Evolutionary conservation across 2,888 invertebrate species (phyloP), one percentile per base, ranked within the genome.

Genomic region (Acrobeloides nanus): DNA sequence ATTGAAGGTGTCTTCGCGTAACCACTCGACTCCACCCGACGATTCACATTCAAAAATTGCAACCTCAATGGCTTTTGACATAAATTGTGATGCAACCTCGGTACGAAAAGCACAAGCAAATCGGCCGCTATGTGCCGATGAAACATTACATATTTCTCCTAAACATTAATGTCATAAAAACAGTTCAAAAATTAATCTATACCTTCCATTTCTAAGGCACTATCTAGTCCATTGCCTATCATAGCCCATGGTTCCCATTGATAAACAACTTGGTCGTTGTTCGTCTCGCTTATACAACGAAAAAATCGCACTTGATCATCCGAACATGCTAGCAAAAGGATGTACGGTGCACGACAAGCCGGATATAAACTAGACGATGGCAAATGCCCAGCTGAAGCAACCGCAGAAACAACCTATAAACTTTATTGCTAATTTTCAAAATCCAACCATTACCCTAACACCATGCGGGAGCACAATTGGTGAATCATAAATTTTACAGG

Each of bases 41-140:
- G 93, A 93, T 78, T 97, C 97, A 75, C 97, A 99, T 75, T 97
- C 97, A 77, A 92, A 95, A 57, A 97, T 92, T 35, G 90, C 89
- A 6, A 97, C 89, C 76, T 68, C 56, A 8, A 70, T 37, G 37
- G 56, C 37, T 29, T 43, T 37, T 8, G 17, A 38, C 38, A 15
- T 38, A 29, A 15, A 43, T 18, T 2, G 20, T n/a, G 8, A 38
- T 20, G 10, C 32, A 40, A 17, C 25, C 32, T 31, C 32, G 20
- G 12, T 25, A 23, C 23, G 3, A n/a, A 38, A 57, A n/a, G 95
- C 95, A 76, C 92, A 89, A 0, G 97, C 95, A 45, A 97, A 85
- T 37, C 97, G 82, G 0, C 95, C 95, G 48, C 89, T 92, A 77
- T 95, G 97, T 0, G 95, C 95, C 27, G 93, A 92, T 74, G 89